Evolutionary conservation across 1,140 invertebrate genomes (phyloP).

Genomic region (Microplitis demolitor): DNA sequence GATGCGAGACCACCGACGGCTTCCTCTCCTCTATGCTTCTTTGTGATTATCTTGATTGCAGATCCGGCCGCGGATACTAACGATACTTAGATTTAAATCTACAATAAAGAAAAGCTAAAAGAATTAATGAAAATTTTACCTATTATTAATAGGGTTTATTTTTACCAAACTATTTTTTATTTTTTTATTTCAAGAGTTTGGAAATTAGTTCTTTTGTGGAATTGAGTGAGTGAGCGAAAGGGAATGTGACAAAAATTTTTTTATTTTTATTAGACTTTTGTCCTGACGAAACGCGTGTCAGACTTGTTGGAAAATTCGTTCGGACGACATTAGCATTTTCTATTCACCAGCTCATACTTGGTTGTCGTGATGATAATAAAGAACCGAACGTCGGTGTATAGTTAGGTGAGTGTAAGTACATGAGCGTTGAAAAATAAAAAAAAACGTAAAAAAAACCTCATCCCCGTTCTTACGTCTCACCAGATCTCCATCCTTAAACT

Average conservation of each 20-base stretch:
- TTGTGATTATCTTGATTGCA: slow-evolving; percentile 15
- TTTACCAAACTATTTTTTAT: background rate
- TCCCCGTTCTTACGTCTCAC: slow-evolving; percentile 26
- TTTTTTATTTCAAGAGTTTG: background rate
- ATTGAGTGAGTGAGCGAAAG: slow-evolving; percentile 4
- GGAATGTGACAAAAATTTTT: slow-evolving; percentile 19
- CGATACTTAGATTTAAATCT: background rate
- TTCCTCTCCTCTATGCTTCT: background rate
- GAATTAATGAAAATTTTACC: too few relatives aligned
- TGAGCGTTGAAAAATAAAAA: slow-evolving; percentile 17
- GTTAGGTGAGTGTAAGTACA: slow-evolving; percentile 31
- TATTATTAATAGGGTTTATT: too few relatives aligned
- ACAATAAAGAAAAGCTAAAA: background rate
- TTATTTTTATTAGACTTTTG: background rate
- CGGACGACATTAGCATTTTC: slow-evolving; percentile 15
- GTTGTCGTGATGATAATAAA: slow-evolving; percentile 29
- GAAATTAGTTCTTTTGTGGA: background rate
- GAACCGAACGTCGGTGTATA: slow-evolving; percentile 18
- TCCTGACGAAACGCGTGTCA: slow-evolving; percentile 17
- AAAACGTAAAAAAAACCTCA: background rate
- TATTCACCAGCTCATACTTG: slow-evolving; percentile 22
- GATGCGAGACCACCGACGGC: slow-evolving; percentile 34
- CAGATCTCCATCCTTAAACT: slow-evolving; percentile 14
- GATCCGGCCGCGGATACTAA: background rate
- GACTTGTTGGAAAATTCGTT: background rate